These are phyloP conservation scores for Upupa epops DNA, from an alignment of 2,113 vertebrate genomes.

Conservation along the genomic window DNA sequence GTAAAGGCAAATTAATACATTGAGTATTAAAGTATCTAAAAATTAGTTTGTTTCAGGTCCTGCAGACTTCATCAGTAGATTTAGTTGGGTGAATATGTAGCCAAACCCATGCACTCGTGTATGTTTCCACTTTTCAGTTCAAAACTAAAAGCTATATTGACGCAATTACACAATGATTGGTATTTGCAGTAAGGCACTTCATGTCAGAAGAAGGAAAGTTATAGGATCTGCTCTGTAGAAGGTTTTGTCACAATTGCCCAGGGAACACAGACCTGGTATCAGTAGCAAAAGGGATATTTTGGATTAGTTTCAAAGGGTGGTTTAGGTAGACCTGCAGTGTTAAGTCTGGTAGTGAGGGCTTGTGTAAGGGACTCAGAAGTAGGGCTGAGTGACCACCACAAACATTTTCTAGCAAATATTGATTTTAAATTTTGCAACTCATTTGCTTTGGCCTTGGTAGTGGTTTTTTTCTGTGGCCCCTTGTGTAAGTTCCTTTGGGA, in stretches of 20 bases:
- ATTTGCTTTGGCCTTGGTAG: slow-evolving; percentile 19
- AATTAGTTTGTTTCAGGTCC: neutral
- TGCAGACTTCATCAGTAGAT: neutral
- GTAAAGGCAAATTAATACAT: neutral
- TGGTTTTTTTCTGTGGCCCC: neutral
- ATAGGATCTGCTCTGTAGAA: neutral
- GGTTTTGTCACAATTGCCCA: neutral
- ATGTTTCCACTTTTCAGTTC: neutral
- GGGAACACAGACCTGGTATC: neutral
- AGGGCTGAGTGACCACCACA: neutral
- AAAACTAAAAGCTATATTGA: neutral
- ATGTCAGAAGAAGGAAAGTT: neutral
- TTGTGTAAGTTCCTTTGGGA: neutral
- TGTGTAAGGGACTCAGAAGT: neutral
- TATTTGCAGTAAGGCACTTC: neutral
- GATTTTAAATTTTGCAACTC: slow-evolving; percentile 49
- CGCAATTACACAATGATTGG: neutral
- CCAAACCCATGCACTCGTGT: neutral
- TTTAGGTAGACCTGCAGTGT: neutral
- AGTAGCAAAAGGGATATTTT: neutral
- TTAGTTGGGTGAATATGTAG: neutral
- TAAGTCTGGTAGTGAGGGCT: neutral
- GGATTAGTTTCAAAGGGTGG: neutral
- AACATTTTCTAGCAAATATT: slow-evolving; percentile 58
- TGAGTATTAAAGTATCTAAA: neutral